Evolutionary conservation across 2,797 vertebrate genomes (phyloP).

Genomic region (Pangasius sanitwongsei): DNA sequence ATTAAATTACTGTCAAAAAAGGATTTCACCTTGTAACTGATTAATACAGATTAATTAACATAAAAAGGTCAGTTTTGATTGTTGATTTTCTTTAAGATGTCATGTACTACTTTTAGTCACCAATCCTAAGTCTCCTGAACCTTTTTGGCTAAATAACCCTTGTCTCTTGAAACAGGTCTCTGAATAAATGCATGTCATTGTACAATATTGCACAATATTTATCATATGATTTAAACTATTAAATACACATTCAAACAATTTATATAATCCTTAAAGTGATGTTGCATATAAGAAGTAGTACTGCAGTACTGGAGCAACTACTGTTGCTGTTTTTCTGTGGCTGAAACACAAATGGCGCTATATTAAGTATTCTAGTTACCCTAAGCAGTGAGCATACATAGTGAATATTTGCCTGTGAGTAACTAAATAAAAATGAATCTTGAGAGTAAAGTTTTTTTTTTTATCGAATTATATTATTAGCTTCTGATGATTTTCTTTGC

Average conservation of each 20-base stretch:
- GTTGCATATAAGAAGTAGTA: neutral
- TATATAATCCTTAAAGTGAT: neutral
- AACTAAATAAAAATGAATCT: too few species aligned
- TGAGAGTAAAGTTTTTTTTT: too few species aligned
- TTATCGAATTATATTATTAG: too few species aligned
- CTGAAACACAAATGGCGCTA: neutral
- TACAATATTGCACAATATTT: neutral
- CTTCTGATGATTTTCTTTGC: too few species aligned
- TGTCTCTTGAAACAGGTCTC: neutral
- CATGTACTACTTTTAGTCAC: neutral
- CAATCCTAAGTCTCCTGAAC: neutral
- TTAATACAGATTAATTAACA: neutral
- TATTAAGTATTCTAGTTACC: neutral
- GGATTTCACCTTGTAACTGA: neutral
- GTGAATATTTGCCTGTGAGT: neutral
- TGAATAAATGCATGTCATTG: neutral
- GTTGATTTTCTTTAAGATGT: neutral
- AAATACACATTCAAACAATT: neutral
- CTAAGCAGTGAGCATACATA: neutral
- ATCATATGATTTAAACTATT: neutral
- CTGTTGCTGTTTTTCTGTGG: neutral
- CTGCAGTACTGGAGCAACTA: neutral
- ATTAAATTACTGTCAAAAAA: neutral
- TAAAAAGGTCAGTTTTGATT: neutral
- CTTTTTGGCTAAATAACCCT: neutral